Percentiles rank a stretch among this genome's conserved stretches.
These are phyloP conservation scores for Heteractis magnifica DNA, from an alignment of 92 coral and sea anemone species.

Conservation along the genomic window DNA sequence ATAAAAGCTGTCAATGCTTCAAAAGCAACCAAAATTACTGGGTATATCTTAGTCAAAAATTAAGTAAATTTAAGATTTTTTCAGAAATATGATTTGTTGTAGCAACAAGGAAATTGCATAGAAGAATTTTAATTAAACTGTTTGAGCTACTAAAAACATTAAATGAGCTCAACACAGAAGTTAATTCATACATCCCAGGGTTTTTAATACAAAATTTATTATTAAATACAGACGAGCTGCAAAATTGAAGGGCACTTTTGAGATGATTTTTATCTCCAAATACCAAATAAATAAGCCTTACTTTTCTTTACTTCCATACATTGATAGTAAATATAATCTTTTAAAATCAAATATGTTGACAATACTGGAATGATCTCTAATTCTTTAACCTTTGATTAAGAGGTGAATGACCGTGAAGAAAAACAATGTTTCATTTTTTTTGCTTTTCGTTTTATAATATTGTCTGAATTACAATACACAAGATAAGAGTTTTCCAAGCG, in stretches of 20 bases:
- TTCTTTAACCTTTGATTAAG: background rate
- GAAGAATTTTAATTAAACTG: background rate
- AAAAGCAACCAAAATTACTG: too few species aligned
- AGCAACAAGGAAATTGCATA: background rate
- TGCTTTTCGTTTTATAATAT: background rate
- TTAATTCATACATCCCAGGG: background rate
- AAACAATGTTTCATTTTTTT: background rate
- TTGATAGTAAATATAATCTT: background rate
- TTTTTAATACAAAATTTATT: background rate
- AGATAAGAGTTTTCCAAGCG: background rate
- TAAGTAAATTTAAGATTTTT: too few species aligned
- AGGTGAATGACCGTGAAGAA: background rate
- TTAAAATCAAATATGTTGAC: background rate
- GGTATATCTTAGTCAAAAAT: too few species aligned
- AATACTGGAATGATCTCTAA: background rate
- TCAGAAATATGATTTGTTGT: background rate
- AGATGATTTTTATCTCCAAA: background rate
- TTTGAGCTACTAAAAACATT: too few species aligned
- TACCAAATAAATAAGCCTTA: background rate
- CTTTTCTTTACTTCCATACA: background rate
- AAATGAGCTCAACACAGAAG: background rate
- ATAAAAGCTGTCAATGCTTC: too few species aligned
- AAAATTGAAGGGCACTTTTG: background rate
- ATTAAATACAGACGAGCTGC: background rate
- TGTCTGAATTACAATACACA: background rate